Base-by-base conservation (phyloP, 2,888 invertebrate species). In the Endomychus coccineus region DNA sequence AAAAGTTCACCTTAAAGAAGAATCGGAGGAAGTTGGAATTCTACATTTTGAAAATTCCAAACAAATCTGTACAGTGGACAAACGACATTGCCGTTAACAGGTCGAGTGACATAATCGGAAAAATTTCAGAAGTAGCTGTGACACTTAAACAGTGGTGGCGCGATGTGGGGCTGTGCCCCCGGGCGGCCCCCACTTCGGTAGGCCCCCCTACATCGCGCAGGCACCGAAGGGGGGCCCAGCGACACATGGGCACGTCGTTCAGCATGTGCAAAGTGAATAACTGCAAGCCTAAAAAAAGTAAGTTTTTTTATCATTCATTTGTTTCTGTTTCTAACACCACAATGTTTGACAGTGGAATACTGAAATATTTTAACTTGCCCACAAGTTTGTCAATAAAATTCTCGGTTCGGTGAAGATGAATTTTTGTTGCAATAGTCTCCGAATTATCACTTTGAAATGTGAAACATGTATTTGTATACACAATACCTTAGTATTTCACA, bases 231-330 rank as follows among this genome's bases (percentile, higher is more conserved):
- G 55, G 50, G 43, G 46, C 55, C 31, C 41, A 48, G 39, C 58
- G 62, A 56, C 74, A 74, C 69, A 82, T 82, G 82, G 82, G 82
- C 77, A 81, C 81, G 72, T 75, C 80, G 70, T 78, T 80, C 76
- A 81, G 80, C 68, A 82, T 82, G 81, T 82, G 82, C 71, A 80
- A 80, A 74, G 76, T 81, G 68, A 78, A 80, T 71, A 79, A 79
- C 74, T 76, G 80, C 70, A 78, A 78, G 65, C 79, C 80, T 70
- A 81, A 81, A 74, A 81, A 80, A 72, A 80, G 80, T 74, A 78
- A 65, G 76, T 74, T 31, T 25, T n/a, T 2, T 19, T 19, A 6
- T 19, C n/a, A 19, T n/a, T 7, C 21, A 7, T 19, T 19, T 19
- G n/a, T n/a, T n/a, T n/a, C n/a, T n/a, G n/a, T n/a, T n/a, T n/a